Evolutionary conservation across 2,113 vertebrate genomes (phyloP).

Genomic region (Climacteris rufus): DNA sequence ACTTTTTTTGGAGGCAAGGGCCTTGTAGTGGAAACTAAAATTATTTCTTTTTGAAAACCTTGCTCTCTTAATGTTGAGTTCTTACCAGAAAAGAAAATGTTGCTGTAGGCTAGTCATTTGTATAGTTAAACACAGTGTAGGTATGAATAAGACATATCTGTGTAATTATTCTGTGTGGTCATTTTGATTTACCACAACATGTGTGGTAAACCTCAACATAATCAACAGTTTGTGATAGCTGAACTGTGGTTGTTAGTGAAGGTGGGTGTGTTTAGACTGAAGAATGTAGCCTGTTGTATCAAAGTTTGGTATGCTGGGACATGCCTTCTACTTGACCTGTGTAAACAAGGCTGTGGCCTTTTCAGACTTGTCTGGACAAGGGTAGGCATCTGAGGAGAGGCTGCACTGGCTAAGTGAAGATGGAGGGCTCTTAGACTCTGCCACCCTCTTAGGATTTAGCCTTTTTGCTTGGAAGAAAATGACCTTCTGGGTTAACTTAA

Average conservation of each 20-base stretch:
- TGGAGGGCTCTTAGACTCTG: background rate
- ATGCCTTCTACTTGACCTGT: background rate
- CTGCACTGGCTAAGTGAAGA: background rate
- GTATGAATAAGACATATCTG: background rate
- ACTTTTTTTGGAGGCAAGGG: background rate
- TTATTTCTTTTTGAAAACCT: background rate
- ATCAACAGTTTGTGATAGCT: background rate
- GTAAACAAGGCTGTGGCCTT: background rate
- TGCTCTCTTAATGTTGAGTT: background rate
- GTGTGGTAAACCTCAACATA: background rate
- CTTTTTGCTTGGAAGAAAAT: background rate
- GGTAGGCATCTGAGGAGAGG: background rate
- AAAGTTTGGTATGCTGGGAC: background rate
- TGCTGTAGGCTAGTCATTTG: background rate
- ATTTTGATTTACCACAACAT: background rate
- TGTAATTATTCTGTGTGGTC: background rate
- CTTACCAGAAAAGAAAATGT: background rate
- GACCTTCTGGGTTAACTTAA: background rate
- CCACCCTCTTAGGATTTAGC: accelerated
- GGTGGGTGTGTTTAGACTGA: background rate
- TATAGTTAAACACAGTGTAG: background rate
- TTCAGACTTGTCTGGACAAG: background rate
- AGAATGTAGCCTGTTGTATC: background rate
- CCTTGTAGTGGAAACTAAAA: background rate
- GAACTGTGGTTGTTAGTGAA: background rate